Evolutionary conservation across 2,888 invertebrate genomes (phyloP), one percentile per base, ranked within the genome.

Genomic region (Meganola albula): DNA sequence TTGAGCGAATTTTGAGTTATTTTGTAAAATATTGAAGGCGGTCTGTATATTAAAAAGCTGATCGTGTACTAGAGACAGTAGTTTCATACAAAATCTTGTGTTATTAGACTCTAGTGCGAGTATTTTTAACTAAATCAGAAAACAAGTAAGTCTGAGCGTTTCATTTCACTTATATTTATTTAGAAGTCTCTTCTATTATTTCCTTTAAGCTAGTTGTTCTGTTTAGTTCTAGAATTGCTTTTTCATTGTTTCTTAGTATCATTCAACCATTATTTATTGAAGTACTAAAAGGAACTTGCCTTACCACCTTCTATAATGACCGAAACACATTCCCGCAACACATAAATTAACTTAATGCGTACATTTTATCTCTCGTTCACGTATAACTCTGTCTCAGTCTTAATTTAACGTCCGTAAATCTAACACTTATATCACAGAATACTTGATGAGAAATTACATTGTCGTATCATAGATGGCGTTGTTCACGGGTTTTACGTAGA

Each of bases 301-400:
- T 35, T 32, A 20, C 35, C 31, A 34, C 47, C 43, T 25, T 42
- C 41, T 44, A 44, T 37, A 44, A 40, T 38, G 48, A 45, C 41
- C 46, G 37, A 53, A 56, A 53, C 53, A 56, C 51, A 53, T 52
- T 47, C 60, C 56, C 62, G 56, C 50, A 61, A 62, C 55, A 61
- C 60, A 73, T 73, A 73, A 70, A 73, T 73, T 70, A 68, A 63
- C 53, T 66, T 68, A 70, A 72, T 70, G 72, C 62, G 52, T 50
- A 60, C 63, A 56, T 62, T 67, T 60, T 63, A 63, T 67, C 68
- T 60, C 56, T 53, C 60, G 48, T 52, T 40, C 54, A 40, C 53
- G 24, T 47, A 45, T 66, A 59, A 39, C 48, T 58, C 66, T 58
- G 59, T 74, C 69, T 65, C 63, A 62, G 60, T 72, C 72, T 67